A percentile compares a stretch with the other conserved stretches of the same genome.
Conservation (phyloP, 1,140 invertebrate genomes). For the Drosophila repleta region DNA sequence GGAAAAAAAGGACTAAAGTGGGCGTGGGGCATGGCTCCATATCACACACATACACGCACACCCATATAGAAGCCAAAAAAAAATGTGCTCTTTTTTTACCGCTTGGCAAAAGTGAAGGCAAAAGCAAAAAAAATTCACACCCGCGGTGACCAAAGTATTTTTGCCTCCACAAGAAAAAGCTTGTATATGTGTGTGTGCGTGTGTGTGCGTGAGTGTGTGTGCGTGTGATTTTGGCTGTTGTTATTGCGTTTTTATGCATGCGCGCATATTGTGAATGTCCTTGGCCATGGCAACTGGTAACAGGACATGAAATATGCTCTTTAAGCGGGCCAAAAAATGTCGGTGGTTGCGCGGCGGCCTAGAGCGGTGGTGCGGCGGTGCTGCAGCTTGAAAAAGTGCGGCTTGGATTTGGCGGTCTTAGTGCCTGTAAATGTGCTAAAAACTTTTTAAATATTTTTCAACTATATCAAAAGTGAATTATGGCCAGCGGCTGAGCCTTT, state of each 20-base stretch:
- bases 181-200: not conserved
- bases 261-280: conserved; percentile 79
- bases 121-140: conserved; percentile 64
- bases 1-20: conserved; percentile 51
- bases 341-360: too few species aligned
- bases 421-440: conserved; percentile 43
- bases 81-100: conserved; percentile 40
- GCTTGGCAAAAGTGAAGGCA: conserved; percentile 39
- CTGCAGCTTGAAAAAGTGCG: conserved; percentile 50
- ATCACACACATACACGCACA: conserved; percentile 14
- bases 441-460: conserved; percentile 77
- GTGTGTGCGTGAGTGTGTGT: conserved; percentile 10
- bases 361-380: not conserved
- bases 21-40: conserved; percentile 27
- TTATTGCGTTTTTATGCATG: conserved; percentile 82
- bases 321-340: conserved; percentile 56
- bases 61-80: conserved; percentile 26
- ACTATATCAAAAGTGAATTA: conserved; percentile 66
- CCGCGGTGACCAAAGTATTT: conserved; percentile 75
- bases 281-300: conserved; percentile 73
- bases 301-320: conserved; percentile 74
- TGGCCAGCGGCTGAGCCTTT: conserved; percentile 37
- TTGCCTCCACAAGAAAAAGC: conserved; percentile 22
- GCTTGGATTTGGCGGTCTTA: conserved; percentile 34
- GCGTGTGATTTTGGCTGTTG: conserved; percentile 56